These are phyloP conservation scores for Mastacembelus armatus DNA, from an alignment of 2,797 vertebrate species.

Conservation along the genomic window DNA sequence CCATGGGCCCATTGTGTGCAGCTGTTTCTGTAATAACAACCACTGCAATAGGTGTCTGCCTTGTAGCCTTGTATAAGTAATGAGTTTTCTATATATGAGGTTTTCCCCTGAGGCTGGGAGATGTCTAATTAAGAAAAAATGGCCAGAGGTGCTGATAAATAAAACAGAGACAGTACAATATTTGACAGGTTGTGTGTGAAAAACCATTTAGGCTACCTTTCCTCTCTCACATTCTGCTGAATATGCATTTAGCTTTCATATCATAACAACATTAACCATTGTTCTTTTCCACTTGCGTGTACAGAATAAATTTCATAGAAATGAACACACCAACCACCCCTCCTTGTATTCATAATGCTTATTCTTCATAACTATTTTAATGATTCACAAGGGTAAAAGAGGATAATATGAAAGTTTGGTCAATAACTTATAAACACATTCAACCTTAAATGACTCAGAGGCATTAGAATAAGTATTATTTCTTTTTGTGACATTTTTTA, in stretches of 20 bases:
- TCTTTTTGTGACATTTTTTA: slow-evolving; percentile 26
- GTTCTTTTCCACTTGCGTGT: slow-evolving; percentile 53
- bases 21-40: slow-evolving; percentile 72
- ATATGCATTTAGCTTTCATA: slow-evolving; percentile 52
- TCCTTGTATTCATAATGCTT: slow-evolving; percentile 36
- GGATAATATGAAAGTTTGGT: slow-evolving; percentile 29
- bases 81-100: slow-evolving; percentile 69
- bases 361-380: slow-evolving; percentile 46
- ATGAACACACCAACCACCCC: slow-evolving; percentile 29
- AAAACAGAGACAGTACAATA: slow-evolving; percentile 59
- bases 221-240: slow-evolving; percentile 36
- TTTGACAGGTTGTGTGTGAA: slow-evolving; percentile 53
- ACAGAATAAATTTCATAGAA: slow-evolving; percentile 47
- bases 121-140: slow-evolving; percentile 76
- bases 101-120: slow-evolving; percentile 53
- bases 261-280: slow-evolving; percentile 42
- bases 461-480: background rate
- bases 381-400: slow-evolving; percentile 13
- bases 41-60: slow-evolving; percentile 64
- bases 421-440: slow-evolving; percentile 22
- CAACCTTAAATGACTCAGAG: slow-evolving; percentile 9
- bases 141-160: slow-evolving; percentile 74
- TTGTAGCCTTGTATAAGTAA: slow-evolving; percentile 72
- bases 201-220: slow-evolving; percentile 36
- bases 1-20: slow-evolving; percentile 64